Percentiles rank a stretch among this genome's conserved stretches.
phyloP scores from a whole-genome alignment of 1,140 invertebrate genomes.

The Diprion similis region DNA sequence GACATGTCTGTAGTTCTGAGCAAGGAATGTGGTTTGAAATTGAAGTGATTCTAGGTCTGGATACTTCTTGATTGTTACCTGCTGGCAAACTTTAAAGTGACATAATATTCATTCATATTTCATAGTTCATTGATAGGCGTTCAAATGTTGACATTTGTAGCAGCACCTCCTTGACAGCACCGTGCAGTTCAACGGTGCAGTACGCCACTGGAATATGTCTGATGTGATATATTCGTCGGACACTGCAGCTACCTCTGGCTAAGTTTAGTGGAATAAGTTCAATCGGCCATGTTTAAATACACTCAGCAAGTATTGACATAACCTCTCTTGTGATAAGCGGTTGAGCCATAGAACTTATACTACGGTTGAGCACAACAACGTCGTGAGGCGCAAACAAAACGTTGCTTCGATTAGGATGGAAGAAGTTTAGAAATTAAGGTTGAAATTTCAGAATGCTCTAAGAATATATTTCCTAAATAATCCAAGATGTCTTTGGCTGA shows the following conservation, averaged over 20 bases:
- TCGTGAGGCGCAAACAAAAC: too few relatives aligned
- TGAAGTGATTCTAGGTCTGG: not conserved
- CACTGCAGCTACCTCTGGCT: not conserved
- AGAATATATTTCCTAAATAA: not conserved
- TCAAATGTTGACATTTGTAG: not conserved
- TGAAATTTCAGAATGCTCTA: not conserved
- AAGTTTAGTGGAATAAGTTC: too few relatives aligned
- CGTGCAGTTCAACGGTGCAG: not conserved
- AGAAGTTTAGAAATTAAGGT: too few relatives aligned
- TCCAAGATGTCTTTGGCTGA: constrained; percentile 90
- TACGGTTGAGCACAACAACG: too few relatives aligned
- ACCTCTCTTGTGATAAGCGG: too few relatives aligned
- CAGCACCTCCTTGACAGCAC: not conserved
- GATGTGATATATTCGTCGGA: not conserved
- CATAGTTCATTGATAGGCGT: not conserved
- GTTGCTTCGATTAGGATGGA: too few relatives aligned
- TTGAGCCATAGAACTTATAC: too few relatives aligned
- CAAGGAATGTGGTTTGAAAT: not conserved
- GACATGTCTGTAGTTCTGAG: not conserved
- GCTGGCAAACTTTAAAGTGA: not conserved
- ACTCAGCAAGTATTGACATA: too few relatives aligned
- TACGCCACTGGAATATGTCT: not conserved
- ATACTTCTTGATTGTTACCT: not conserved
- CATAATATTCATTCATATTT: not conserved
- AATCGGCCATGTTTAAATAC: too few relatives aligned